Base-by-base conservation (phyloP, 53 echinoderm and acorn worm species). In the Pentamera pediparva region DNA sequence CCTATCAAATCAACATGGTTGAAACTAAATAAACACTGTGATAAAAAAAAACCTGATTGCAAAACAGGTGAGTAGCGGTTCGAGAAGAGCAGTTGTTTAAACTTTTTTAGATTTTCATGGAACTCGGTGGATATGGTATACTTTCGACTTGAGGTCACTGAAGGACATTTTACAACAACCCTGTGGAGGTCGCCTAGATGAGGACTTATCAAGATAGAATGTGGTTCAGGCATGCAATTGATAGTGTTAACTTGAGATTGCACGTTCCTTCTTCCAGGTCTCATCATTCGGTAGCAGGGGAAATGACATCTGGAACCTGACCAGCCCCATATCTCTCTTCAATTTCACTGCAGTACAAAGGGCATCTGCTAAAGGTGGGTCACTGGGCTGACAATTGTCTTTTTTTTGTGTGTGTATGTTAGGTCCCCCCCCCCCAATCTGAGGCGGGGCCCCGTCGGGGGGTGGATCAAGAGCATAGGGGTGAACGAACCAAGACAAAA, bases 281-380 rank as follows among this genome's bases (percentile, higher is more conserved):
- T 21, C 31, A 22, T 88, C 98, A 2, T 79, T 96, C 55, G 85
- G 88, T 3, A 88, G 79, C 45, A 84, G 83, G 39, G 82, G 88
- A 57, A 85, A 85, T 33, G 88, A 85, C 4, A 82, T 79, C 17
- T 80, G 85, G 17, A 63, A 96, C 55, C 72, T 91, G 24, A 86
- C 88, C 79, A 91, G 83, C 45, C 98, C 98, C 3, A 47, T 90
- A 24, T 83, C 88, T 3, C 74, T 96, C 19, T 96, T 96, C 37
- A 82, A 83, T 56, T 96, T 96, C 59, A 79, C 91, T 35, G 98
- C 98, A 28, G 98, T 96, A 60, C 85, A 91, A 67, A 87, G 85
- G 18, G 64, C 81, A 35, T 78, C 69, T 55, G 26, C 30, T 53
- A 83, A 85, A 85, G 91, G 98, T 96, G 50, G 13, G 4, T 19